Base-by-base conservation (phyloP, 1,140 invertebrate species). In the Dinothrombium tinctorium region DNA sequence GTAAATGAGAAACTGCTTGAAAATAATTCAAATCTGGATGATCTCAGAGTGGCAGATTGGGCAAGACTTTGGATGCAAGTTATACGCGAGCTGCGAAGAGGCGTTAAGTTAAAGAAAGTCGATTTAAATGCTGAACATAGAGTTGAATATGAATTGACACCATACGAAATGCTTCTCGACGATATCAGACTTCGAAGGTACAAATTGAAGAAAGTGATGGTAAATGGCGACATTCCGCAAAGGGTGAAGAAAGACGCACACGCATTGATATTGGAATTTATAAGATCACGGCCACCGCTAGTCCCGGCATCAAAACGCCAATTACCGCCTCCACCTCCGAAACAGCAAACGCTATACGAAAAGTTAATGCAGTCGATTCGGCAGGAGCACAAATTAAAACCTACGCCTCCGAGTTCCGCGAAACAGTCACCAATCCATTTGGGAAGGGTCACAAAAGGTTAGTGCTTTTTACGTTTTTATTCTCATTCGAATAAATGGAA, bases 31-130 rank as follows among this genome's bases (percentile, higher is more conserved):
- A n/a, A n/a, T n/a, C n/a, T n/a, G n/a, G 23, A 31, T 22, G 28
- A 9, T 45, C 25, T 38, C 11, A 26, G 24, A 17, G 2, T 49
- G 39, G 37, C 44, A 45, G 59, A 60, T 17, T 62, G 87, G 84
- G 84, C 86, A 45, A 68, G 81, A 49, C 76, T 92, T 56, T 95
- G 89, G 89, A 76, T 92, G 50, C 86, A 95, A 36, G 82, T 92
- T 12, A 87, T 94, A 52, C 68, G 74, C 33, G 79, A 92, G 55
- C 60, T 82, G 15, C 19, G 45, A 15, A 61, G 67, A 54, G 83
- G 87, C 8, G 83, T 94, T 0, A 76, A 86, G 57, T 63, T 95
- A 53, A 92, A 90, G 61, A 90, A 90, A 58, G 78, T 87, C 2
- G 58, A 62, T 32, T 53, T 59, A 41, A 49, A 54, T 8, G 49